Conservation (phyloP, 2,113 vertebrate species). For the Cavia aperea region DNA sequence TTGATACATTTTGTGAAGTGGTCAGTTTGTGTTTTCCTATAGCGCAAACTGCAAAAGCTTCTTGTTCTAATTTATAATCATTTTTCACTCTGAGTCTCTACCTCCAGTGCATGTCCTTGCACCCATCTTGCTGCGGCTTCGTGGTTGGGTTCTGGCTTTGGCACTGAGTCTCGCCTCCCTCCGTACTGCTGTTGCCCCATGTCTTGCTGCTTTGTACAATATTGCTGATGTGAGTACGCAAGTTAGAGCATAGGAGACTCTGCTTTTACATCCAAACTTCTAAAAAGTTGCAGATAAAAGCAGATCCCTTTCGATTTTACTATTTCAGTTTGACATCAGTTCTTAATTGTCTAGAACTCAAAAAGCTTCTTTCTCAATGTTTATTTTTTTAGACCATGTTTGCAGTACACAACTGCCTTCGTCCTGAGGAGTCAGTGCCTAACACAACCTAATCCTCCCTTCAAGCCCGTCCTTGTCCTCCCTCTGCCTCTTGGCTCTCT, state of each 20-base stretch:
- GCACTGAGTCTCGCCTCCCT: background rate
- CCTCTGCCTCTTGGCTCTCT: background rate
- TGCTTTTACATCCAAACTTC: background rate
- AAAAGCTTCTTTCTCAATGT: background rate
- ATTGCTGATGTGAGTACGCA: background rate
- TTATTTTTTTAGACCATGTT: background rate
- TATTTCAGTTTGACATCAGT: background rate
- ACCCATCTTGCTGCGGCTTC: too few species aligned
- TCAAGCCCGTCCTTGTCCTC: background rate
- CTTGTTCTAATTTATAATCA: background rate
- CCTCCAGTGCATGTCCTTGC: accelerated
- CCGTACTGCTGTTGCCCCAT: background rate
- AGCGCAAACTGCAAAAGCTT: background rate
- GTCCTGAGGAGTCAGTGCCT: background rate
- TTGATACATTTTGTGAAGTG: background rate
- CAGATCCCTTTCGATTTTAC: background rate
- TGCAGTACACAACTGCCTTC: background rate
- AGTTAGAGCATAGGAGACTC: background rate
- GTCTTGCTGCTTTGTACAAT: background rate
- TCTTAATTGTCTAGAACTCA: background rate
- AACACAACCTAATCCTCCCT: background rate
- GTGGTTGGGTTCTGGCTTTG: background rate
- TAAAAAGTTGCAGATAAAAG: background rate
- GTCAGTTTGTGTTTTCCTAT: background rate
- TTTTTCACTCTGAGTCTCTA: background rate